Evolutionary conservation across 2,113 vertebrate genomes (phyloP).

Genomic region (Pelusios castaneus): DNA sequence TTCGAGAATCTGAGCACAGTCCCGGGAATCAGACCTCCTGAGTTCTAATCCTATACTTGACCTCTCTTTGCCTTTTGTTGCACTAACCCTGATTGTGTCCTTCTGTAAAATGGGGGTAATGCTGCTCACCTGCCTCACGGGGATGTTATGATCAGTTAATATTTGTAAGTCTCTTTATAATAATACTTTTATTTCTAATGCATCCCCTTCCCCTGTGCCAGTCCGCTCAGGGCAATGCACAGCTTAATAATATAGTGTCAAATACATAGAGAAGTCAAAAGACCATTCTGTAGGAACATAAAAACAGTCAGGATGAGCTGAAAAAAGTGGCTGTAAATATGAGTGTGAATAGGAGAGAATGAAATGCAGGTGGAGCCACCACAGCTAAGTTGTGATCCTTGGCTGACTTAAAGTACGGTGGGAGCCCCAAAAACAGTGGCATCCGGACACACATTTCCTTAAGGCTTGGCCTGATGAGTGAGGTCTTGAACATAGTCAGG

Average conservation of each 20-base stretch:
- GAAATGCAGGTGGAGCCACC: neutral
- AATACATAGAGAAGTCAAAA: rapidly evolving
- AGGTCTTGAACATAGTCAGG: slow-evolving; percentile 12
- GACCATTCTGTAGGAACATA: neutral
- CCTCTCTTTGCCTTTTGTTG: neutral
- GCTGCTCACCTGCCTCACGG: neutral
- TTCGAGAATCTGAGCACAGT: neutral
- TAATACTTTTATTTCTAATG: neutral
- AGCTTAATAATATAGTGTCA: neutral
- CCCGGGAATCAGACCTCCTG: neutral
- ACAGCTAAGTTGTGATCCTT: neutral
- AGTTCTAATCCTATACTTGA: neutral
- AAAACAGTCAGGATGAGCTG: neutral
- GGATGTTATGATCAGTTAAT: neutral
- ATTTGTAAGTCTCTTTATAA: neutral
- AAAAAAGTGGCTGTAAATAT: neutral
- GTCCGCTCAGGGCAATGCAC: rapidly evolving
- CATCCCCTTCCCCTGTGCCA: neutral
- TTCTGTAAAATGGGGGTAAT: neutral
- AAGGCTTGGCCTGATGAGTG: slow-evolving; percentile 47
- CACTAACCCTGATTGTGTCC: neutral
- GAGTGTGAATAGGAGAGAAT: neutral
- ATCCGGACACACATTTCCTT: slow-evolving; percentile 22
- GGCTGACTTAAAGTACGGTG: neutral
- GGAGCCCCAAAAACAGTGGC: slow-evolving; percentile 2